Percentiles rank a stretch among this genome's conserved stretches.
phyloP scores from a whole-genome alignment of 2,888 invertebrate genomes.

The Mythimna impura region DNA sequence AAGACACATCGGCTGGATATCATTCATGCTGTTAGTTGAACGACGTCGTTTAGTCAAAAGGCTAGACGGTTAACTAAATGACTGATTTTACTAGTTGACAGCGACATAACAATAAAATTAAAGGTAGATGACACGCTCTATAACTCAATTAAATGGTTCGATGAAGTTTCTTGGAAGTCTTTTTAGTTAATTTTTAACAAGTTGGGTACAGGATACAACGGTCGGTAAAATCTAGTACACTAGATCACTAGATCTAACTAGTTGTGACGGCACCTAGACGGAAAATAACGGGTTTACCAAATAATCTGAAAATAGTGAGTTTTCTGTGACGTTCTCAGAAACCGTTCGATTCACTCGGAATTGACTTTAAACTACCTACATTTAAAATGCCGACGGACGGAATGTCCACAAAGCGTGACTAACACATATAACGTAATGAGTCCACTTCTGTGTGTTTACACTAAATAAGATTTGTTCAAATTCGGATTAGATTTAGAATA shows the following conservation, averaged over 20 bases:
- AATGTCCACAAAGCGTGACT: slow-evolving; percentile 77
- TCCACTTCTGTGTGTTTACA: slow-evolving; percentile 37
- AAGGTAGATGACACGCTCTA: slow-evolving; percentile 17
- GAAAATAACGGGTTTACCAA: slow-evolving; percentile 83
- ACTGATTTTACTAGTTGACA: too few relatives aligned
- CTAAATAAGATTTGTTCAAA: slow-evolving; percentile 6
- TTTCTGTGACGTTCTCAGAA: slow-evolving; percentile 70
- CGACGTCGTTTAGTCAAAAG: too few relatives aligned
- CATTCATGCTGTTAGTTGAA: too few relatives aligned
- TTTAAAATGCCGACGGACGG: slow-evolving; percentile 73
- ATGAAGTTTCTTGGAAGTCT: slow-evolving; percentile 1
- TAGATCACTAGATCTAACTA: slow-evolving; percentile 45
- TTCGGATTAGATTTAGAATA: neutral
- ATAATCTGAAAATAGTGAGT: slow-evolving; percentile 83
- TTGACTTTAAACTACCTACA: slow-evolving; percentile 70
- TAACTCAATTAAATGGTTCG: slow-evolving; percentile 12
- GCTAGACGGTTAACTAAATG: too few relatives aligned
- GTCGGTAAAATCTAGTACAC: slow-evolving; percentile 57
- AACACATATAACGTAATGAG: slow-evolving; percentile 75
- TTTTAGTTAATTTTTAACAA: slow-evolving; percentile 25
- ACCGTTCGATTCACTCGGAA: slow-evolving; percentile 78
- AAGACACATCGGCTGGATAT: too few relatives aligned
- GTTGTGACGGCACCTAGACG: slow-evolving; percentile 71
- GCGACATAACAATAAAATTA: slow-evolving; percentile 3
- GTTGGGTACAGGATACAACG: slow-evolving; percentile 34